Conservation (phyloP, 2,797 vertebrate genomes). For the Coregonus ussuriensis region DNA sequence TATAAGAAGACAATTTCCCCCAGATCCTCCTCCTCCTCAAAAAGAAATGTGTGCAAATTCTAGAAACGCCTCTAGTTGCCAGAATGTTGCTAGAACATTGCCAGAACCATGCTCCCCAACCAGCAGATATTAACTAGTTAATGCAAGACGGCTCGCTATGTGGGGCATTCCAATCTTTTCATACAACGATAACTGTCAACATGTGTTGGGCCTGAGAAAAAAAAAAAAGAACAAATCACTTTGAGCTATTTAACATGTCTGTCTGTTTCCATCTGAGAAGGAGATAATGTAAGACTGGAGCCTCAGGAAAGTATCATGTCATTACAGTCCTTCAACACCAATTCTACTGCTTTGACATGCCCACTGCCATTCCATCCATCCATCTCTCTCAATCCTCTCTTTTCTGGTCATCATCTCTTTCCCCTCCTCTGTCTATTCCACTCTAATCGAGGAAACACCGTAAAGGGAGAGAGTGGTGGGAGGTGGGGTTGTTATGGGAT, state of each 20-base stretch:
- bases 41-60: too few species aligned
- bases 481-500: conserved; percentile 13
- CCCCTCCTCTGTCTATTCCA: not conserved
- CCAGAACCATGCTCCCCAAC: not conserved
- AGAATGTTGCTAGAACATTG: too few species aligned
- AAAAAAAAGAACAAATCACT: conserved; percentile 43
- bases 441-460: conserved; percentile 47
- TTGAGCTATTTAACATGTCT: conserved; percentile 51
- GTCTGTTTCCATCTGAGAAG: conserved; percentile 47
- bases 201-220: conserved; percentile 10
- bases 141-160: not conserved
- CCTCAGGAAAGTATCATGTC: conserved; percentile 60
- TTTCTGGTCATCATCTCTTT: conserved; percentile 1
- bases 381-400: not conserved
- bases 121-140: not conserved
- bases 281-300: conserved; percentile 39
- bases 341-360: conserved; percentile 58
- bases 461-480: conserved; percentile 24
- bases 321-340: conserved; percentile 53
- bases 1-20: too few species aligned
- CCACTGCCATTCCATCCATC: conserved; percentile 34
- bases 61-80: too few species aligned
- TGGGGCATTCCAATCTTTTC: conserved; percentile 39
- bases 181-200: conserved; percentile 23
- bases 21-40: too few species aligned